phyloP scores from a whole-genome alignment of 1,140 invertebrate species.

The Lordiphosa stackelbergi region DNA sequence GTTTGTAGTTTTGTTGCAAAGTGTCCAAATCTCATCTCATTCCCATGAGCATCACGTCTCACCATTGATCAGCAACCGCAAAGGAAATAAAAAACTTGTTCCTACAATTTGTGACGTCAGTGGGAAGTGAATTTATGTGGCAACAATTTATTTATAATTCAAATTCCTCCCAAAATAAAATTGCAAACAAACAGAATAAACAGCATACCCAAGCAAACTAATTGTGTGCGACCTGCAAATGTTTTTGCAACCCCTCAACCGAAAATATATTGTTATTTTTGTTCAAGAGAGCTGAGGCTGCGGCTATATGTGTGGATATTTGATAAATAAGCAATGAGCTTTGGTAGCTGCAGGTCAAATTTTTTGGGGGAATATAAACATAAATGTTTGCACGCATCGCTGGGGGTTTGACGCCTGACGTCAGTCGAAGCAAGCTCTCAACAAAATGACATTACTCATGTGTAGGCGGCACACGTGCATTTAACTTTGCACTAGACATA shows the following conservation, averaged over 20 bases:
- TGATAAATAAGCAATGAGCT: constrained; percentile 73
- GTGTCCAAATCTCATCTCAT: no score
- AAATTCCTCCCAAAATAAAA: constrained; percentile 31
- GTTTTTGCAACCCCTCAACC: constrained; percentile 17
- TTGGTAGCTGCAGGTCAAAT: constrained; percentile 1
- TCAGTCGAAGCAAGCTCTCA: constrained; percentile 26
- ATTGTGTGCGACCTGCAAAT: constrained; percentile 44
- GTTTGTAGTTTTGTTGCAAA: no score
- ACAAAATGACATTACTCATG: constrained; percentile 57
- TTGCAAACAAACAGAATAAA: constrained; percentile 11
- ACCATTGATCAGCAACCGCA: background rate
- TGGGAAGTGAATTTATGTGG: constrained; percentile 46
- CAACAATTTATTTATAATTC: constrained; percentile 68
- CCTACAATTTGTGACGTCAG: constrained; percentile 38
- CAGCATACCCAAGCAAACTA: constrained; percentile 46
- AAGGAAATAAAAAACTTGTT: background rate
- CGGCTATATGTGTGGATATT: constrained; percentile 57
- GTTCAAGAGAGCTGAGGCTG: constrained; percentile 13
- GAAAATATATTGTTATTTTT: constrained; percentile 1
- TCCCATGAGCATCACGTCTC: background rate
- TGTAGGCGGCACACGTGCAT: constrained; percentile 41
- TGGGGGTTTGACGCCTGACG: constrained; percentile 12
- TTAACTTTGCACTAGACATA: constrained; percentile 22
- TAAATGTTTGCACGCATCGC: constrained; percentile 33
- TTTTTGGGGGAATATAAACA: constrained; percentile 6